Conservation (phyloP, 2,797 vertebrate species). For the Cynodonichthys magdalenae region DNA sequence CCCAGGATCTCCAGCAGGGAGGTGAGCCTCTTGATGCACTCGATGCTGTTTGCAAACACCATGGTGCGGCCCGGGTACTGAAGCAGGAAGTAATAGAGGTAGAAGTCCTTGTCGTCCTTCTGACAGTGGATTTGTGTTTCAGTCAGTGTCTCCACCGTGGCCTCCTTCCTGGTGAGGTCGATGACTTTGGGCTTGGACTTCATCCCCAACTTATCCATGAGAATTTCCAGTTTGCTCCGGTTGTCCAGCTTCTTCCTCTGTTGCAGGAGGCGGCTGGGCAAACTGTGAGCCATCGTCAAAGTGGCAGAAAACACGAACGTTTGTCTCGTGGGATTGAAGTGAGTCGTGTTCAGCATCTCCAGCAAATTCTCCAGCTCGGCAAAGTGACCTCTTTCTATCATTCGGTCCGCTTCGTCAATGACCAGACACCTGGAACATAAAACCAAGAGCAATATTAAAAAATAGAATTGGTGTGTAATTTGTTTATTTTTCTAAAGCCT, state of each 20-base stretch:
- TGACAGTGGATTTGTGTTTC: constrained; percentile 94
- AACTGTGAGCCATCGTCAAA: constrained; percentile 88
- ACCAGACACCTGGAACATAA: constrained; percentile 88
- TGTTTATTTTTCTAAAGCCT: too few species aligned
- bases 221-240: constrained; percentile 86
- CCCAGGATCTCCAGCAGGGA: constrained; percentile 90
- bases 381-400: constrained; percentile 97
- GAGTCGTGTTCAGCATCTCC: constrained; percentile 89
- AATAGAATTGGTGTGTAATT: background rate
- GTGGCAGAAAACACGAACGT: constrained; percentile 97
- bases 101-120: constrained; percentile 92
- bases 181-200: constrained; percentile 92
- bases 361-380: constrained; percentile 91
- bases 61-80: constrained; percentile 94
- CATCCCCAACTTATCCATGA: constrained; percentile 93
- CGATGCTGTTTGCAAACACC: constrained; percentile 98
- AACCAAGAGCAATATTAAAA: background rate
- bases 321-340: constrained; percentile 90
- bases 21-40: constrained; percentile 94
- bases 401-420: constrained; percentile 96
- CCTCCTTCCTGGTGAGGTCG: constrained; percentile 92
- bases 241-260: constrained; percentile 88
- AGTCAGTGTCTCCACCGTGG: constrained; percentile 91
- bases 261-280: constrained; percentile 87
- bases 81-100: constrained; percentile 94